Evolutionary conservation across 2,113 vertebrate species (phyloP).

Genomic region (Pontoporia blainvillei): DNA sequence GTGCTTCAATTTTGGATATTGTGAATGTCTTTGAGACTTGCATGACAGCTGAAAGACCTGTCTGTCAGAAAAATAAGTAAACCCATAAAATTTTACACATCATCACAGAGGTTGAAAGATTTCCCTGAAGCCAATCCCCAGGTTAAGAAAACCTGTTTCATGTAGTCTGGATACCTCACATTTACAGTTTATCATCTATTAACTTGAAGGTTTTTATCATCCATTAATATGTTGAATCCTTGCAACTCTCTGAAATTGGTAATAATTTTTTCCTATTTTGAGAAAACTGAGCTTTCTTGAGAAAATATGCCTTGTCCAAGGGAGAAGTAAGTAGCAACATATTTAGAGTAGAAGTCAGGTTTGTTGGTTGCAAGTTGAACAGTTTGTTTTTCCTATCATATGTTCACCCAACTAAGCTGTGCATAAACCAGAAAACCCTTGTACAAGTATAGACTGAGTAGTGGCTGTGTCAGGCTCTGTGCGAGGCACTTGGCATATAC

Average conservation of each 20-base stretch:
- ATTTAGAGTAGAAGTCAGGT: background rate
- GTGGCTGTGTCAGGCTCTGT: background rate
- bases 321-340: background rate
- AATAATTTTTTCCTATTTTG: background rate
- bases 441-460: background rate
- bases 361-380: background rate
- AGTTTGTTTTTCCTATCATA: no score
- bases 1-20: background rate
- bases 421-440: background rate
- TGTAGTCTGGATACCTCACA: background rate
- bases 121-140: background rate
- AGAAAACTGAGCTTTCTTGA: background rate
- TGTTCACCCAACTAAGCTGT: background rate
- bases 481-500: background rate
- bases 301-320: background rate
- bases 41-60: background rate
- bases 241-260: background rate
- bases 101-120: background rate
- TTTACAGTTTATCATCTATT: background rate
- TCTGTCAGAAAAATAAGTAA: conserved; percentile 8
- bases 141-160: background rate
- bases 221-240: background rate
- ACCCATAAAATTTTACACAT: background rate
- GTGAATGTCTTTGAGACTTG: background rate
- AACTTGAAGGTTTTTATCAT: background rate